Conservation (phyloP, 2,888 invertebrate species). For the Seladonia tumulorum region DNA sequence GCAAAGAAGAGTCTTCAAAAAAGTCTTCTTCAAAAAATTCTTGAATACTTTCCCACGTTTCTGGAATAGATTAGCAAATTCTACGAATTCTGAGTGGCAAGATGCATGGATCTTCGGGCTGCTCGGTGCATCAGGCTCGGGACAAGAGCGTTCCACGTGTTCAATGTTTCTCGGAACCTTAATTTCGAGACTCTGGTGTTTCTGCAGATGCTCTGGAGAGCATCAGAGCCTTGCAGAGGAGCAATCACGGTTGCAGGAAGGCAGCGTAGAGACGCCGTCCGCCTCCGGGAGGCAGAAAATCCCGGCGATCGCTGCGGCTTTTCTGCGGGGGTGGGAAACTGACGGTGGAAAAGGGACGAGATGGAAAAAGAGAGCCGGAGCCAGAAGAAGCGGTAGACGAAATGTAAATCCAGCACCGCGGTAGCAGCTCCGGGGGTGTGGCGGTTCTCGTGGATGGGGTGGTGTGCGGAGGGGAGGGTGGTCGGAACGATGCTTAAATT, state of each 20-base stretch:
- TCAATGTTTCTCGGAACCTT: background rate
- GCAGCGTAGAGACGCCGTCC: conserved; percentile 20
- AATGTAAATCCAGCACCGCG: conserved; percentile 64
- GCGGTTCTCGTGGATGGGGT: conserved; percentile 8
- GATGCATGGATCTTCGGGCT: background rate
- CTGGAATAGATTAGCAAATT: background rate
- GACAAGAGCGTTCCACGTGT: background rate
- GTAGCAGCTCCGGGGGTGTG: conserved; percentile 30
- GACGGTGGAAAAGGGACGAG: conserved; percentile 29
- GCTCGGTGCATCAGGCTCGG: too few species aligned
- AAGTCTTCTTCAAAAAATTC: too few species aligned
- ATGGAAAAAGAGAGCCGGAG: conserved; percentile 36
- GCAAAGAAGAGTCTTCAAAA: too few species aligned
- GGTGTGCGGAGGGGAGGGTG: background rate
- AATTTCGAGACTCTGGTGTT: conserved; percentile 1
- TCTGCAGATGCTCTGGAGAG: conserved; percentile 10
- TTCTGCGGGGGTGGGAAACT: conserved; percentile 36
- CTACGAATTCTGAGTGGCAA: background rate
- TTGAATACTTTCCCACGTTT: background rate
- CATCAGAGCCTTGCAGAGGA: conserved; percentile 14
- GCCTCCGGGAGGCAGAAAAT: conserved; percentile 57
- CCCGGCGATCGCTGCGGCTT: conserved; percentile 58
- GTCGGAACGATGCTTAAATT: conserved; percentile 76
- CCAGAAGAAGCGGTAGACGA: conserved; percentile 65
- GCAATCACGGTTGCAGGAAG: conserved; percentile 27